These are phyloP conservation scores for Poeciliopsis paucimaculata DNA, from an alignment of 2,797 vertebrate genomes.

Conservation along the genomic window DNA sequence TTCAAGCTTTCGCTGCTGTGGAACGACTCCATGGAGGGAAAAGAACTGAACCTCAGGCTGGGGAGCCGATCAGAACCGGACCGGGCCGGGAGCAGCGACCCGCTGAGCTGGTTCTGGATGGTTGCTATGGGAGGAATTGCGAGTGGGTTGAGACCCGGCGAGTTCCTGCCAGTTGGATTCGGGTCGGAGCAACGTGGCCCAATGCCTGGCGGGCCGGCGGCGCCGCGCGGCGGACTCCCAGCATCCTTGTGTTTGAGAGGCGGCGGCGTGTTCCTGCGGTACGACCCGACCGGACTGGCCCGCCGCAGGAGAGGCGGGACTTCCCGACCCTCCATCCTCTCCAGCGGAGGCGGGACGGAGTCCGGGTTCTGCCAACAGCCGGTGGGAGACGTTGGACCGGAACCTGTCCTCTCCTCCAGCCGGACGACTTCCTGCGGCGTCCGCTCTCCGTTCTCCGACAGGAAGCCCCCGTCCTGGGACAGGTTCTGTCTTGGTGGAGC, in stretches of 20 bases:
- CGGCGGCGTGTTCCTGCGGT: slow-evolving; percentile 37
- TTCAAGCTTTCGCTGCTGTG: neutral
- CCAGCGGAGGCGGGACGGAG: neutral
- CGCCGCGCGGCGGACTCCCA: neutral
- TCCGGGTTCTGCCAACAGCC: neutral
- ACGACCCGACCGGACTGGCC: neutral
- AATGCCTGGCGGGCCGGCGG: neutral
- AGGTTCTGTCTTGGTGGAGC: neutral
- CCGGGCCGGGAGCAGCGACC: neutral
- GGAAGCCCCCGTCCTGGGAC: neutral
- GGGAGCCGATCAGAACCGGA: neutral
- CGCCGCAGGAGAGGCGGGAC: slow-evolving; percentile 22
- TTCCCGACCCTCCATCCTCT: neutral
- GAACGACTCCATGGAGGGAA: neutral
- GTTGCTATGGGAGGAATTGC: slow-evolving; percentile 13
- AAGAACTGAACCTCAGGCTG: neutral
- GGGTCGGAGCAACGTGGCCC: neutral
- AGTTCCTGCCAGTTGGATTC: neutral
- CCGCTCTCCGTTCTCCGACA: neutral
- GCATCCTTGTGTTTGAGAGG: slow-evolving; percentile 55
- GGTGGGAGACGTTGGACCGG: neutral
- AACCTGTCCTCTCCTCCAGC: neutral
- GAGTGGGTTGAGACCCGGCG: neutral
- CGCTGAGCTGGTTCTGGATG: slow-evolving; percentile 12
- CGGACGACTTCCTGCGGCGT: neutral